These are phyloP conservation scores for Resseliella maxima DNA, from an alignment of 2,888 invertebrate species.

Conservation along the genomic window DNA sequence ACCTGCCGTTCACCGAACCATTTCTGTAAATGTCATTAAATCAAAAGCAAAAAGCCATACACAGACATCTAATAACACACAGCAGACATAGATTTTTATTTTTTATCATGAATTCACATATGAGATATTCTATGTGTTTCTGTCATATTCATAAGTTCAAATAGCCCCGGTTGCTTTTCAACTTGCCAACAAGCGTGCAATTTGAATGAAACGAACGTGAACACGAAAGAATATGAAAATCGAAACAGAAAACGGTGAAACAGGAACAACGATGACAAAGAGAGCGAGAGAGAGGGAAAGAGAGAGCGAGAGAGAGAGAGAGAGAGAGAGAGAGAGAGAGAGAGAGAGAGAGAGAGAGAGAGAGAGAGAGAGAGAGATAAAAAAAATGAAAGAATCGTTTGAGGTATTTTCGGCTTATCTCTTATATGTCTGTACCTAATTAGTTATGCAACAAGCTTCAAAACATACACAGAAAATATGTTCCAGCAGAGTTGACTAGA, in stretches of 20 bases:
- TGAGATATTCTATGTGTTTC: neutral
- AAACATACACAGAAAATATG: neutral
- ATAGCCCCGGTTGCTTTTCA: neutral
- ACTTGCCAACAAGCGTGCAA: neutral
- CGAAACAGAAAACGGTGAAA: neutral
- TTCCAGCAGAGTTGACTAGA: neutral
- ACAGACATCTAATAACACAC: too few species aligned
- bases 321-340: too few species aligned
- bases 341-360: neutral
- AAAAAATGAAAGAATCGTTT: neutral
- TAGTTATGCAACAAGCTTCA: constrained; percentile 23
- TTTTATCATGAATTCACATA: neutral
- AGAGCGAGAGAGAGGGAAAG: neutral
- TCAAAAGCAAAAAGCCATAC: too few species aligned
- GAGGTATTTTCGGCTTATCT: neutral
- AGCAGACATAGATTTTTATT: neutral
- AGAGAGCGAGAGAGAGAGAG: too few species aligned
- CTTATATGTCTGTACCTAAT: neutral
- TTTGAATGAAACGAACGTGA: neutral
- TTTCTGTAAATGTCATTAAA: constrained; percentile 12
- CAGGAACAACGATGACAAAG: neutral
- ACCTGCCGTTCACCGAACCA: neutral
- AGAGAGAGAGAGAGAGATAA: too few species aligned
- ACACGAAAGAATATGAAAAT: neutral
- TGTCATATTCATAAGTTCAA: neutral